Base-by-base conservation (phyloP, 2,797 vertebrate species). In the Lutra lutra region DNA sequence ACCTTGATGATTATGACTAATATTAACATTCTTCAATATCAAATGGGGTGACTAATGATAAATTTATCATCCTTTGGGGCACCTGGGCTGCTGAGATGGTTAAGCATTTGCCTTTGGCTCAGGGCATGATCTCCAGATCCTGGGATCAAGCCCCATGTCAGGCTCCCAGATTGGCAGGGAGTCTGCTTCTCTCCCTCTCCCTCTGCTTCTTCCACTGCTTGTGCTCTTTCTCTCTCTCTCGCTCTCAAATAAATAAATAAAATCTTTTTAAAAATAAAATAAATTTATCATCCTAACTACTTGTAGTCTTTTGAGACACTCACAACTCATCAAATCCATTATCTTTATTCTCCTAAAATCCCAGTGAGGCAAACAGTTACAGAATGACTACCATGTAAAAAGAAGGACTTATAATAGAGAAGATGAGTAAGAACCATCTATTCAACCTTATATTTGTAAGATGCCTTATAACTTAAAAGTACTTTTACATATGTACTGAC, bases 261-360 rank as follows among this genome's bases (percentile, higher is more conserved):
- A 64, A 64, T 17, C 29, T 32, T 64, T 64, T 15, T 0, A 64
- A 64, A 32, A 64, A 32, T 64, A 64, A 60, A 68, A 46, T 82
- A 73, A 66, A 82, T 66, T n/a, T 89, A 70, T 88, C 79, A 68
- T 35, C 29, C n/a, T 77, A 89, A 83, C 43, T 75, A 85, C 23
- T 92, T 91, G 43, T 80, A 48, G 56, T 94, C 60, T 91, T 78
- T 91, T 83, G 43, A 89, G 62, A 91, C 66, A 78, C 43, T 83
- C 9, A 73, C 46, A 40, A 85, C 15, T 95, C 54, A 96, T 62
- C 51, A 92, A 89, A 87, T 77, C 60, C 32, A 64, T 56, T 35
- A 88, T 54, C 58, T 70, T 82, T 80, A 82, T 54, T 93, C 43
- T 86, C 25, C 40, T 78, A 89, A 86, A 87, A 91, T 72, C 25